Conservation (phyloP, 2,888 invertebrate genomes). For the Phrixothrix hirtus region DNA sequence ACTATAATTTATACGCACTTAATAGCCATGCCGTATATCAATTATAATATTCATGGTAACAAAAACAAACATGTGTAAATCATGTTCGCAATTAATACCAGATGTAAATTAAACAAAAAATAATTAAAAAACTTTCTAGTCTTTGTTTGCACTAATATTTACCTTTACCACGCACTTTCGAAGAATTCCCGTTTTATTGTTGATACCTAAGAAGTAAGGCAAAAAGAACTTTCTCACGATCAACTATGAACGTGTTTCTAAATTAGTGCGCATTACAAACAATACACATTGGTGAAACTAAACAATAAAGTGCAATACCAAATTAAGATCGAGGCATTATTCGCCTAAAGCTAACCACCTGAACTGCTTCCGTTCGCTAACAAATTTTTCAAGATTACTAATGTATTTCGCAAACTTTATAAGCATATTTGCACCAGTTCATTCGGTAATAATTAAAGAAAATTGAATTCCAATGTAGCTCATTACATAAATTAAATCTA, state of each 20-base stretch:
- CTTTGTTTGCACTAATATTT: slow-evolving; percentile 1
- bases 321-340: slow-evolving; percentile 3
- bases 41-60: too few species aligned
- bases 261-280: slow-evolving; percentile 19
- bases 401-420: too few species aligned
- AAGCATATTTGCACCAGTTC: not conserved
- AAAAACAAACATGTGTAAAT: not conserved
- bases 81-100: not conserved
- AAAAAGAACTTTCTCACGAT: slow-evolving; percentile 18
- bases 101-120: not conserved
- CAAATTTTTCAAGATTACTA: too few species aligned
- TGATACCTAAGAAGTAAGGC: not conserved
- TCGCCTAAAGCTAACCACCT: not conserved
- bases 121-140: not conserved
- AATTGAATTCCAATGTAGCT: not conserved
- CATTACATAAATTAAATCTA: too few species aligned
- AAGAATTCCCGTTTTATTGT: slow-evolving; percentile 4
- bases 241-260: slow-evolving; percentile 14
- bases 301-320: slow-evolving; percentile 18
- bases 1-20: too few species aligned
- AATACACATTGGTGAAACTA: slow-evolving; percentile 10
- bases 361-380: not conserved
- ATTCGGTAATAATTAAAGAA: not conserved
- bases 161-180: slow-evolving; percentile 3
- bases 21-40: too few species aligned